Evolutionary conservation across 2,113 vertebrate genomes (phyloP), one percentile per base, ranked within the genome.

Genomic region (Bagarius yarrelli): DNA sequence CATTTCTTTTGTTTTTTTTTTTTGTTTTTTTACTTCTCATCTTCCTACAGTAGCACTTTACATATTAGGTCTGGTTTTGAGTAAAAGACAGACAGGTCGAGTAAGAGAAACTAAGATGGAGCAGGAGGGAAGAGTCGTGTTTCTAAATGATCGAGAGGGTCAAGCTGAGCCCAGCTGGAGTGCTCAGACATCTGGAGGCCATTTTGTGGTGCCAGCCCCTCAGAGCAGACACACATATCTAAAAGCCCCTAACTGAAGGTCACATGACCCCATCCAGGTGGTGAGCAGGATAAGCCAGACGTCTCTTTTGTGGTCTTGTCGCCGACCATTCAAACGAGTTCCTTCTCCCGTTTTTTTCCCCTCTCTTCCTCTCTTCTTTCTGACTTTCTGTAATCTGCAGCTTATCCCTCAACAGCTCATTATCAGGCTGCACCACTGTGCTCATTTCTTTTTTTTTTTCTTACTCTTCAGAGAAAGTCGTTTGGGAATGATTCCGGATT

Each of bases 351-450:
- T 36, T 44, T 59, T 36, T 72, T 59, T 86, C 76, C 60, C 73
- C 13, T 59, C 75, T 87, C 82, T 84, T 78, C 76, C 57, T 71
- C 60, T 84, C 86, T 81, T 83, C 72, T 80, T 85, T 87, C 77
- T 87, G 72, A 83, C 83, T 77, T 82, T 60, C 56, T 81, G 76
- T 87, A 83, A 90, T 88, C 78, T 88, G 79, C 80, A 84, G 89
- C 90, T 92, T 92, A 91, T 92, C 91, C 87, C 76, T 89, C 87
- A 83, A 85, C 89, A 88, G 90, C 84, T 91, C 91, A 91, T 92
- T 92, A 92, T 86, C 79, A 78, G 81, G 66, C 75, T 40, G n/a
- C 77, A 81, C 81, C 74, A 59, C 83, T 74, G 79, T 55, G 50
- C 53, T 76, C 59, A 13, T 80, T 77, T 82, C 74, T 44, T 82